A percentile compares a stretch with the other conserved stretches of the same genome.
phyloP scores from a whole-genome alignment of 2,888 invertebrate genomes.

The Chrysomela aeneicollis region DNA sequence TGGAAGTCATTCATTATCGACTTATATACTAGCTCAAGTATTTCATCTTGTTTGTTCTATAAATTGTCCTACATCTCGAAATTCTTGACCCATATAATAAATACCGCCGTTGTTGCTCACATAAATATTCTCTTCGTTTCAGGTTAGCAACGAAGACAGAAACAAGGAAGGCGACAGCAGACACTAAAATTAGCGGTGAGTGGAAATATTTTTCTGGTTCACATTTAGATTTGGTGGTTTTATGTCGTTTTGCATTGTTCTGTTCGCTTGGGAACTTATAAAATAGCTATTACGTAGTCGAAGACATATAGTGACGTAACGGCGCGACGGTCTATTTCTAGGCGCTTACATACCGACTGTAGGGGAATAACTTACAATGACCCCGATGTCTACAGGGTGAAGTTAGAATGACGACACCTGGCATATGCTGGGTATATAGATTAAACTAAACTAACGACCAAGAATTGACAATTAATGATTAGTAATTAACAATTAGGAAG shows the following conservation, averaged over 20 bases:
- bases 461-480: no score
- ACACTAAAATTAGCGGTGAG: constrained; percentile 40
- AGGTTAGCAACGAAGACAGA: constrained; percentile 25
- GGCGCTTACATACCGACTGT: constrained; percentile 36
- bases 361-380: constrained; percentile 58
- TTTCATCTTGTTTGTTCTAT: neutral
- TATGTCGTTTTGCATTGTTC: constrained; percentile 48
- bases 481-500: no score
- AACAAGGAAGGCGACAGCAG: constrained; percentile 38
- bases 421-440: no score
- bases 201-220: constrained; percentile 41
- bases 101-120: neutral
- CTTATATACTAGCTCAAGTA: no score
- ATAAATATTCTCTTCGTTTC: constrained; percentile 11
- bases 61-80: neutral
- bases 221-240: constrained; percentile 45
- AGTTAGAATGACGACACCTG: neutral
- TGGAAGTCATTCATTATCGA: no score
- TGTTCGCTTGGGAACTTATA: constrained; percentile 47
- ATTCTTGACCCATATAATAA: neutral
- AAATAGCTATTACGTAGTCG: constrained; percentile 55
- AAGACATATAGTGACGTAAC: constrained; percentile 55
- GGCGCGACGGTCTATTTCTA: constrained; percentile 58
- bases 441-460: no score
- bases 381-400: constrained; percentile 43